These are phyloP conservation scores for Cryptoblepharus egeriae DNA, from an alignment of 2,797 vertebrate genomes.

Conservation along the genomic window DNA sequence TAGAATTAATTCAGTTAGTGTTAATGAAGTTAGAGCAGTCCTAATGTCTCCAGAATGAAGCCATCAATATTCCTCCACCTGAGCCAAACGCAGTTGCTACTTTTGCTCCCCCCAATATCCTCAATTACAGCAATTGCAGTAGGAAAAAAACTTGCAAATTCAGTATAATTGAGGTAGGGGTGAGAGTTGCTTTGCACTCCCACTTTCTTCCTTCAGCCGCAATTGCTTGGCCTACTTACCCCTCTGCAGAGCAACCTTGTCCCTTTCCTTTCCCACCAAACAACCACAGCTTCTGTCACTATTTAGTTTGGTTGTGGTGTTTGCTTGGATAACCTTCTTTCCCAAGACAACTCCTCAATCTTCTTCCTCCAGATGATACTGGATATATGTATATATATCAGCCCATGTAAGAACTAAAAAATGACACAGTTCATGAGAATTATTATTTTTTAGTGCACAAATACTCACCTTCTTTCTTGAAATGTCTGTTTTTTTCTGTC, in stretches of 20 bases:
- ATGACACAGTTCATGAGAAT: constrained; percentile 48
- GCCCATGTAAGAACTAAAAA: constrained; percentile 44
- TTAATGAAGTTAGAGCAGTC: constrained; percentile 65
- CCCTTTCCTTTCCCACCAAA: neutral
- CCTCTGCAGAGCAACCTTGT: too few species aligned
- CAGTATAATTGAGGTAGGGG: too few species aligned
- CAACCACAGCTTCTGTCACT: neutral
- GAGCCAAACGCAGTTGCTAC: neutral
- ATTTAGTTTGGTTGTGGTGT: neutral
- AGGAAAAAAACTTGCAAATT: too few species aligned
- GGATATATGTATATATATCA: constrained; percentile 45
- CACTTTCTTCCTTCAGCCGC: neutral
- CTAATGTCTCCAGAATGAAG: constrained; percentile 58
- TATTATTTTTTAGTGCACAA: neutral
- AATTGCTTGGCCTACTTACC: too few species aligned
- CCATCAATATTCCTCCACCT: constrained; percentile 10
- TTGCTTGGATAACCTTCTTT: neutral
- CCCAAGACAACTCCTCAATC: neutral
- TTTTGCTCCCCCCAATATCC: too few species aligned
- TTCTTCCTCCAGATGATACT: neutral
- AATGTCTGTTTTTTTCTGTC: neutral
- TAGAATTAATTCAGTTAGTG: constrained; percentile 59
- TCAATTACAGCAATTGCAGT: neutral
- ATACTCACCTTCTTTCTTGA: neutral
- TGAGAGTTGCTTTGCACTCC: neutral